Evolutionary conservation across 2,888 invertebrate genomes (phyloP).

Genomic region (Tupiocoris notatus): DNA sequence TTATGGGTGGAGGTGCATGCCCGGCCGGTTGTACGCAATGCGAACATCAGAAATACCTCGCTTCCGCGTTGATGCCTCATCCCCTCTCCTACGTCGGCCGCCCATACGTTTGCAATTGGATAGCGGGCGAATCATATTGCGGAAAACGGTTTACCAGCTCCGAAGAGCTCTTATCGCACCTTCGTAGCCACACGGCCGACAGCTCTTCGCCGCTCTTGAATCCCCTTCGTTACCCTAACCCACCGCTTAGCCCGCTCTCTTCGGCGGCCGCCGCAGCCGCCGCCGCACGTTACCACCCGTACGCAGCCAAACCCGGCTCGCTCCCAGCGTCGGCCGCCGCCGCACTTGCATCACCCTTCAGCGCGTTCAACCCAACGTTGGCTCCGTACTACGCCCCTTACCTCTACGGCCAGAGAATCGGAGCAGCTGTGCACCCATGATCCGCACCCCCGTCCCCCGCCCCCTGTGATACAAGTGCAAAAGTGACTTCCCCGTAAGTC

Average conservation of each 20-base stretch:
- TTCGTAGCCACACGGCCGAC: conserved; percentile 81
- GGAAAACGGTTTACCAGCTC: conserved; percentile 90
- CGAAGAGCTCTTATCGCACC: conserved; percentile 88
- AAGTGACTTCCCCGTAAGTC: conserved; percentile 38
- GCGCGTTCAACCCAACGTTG: conserved; percentile 64
- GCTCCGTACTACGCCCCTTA: conserved; percentile 87
- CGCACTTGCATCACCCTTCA: conserved; percentile 63
- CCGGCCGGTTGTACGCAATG: conserved; percentile 89
- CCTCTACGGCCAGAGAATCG: conserved; percentile 79
- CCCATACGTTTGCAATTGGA: conserved; percentile 94
- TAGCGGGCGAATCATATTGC: conserved; percentile 85
- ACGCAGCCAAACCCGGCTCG: conserved; percentile 77
- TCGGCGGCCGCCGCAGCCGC: conserved; percentile 56
- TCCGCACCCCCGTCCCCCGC: conserved; percentile 33
- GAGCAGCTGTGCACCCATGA: conserved; percentile 59
- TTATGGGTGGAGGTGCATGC: conserved; percentile 65
- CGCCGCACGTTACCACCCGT: conserved; percentile 83
- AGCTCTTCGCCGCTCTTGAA: conserved; percentile 57
- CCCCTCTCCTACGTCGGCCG: conserved; percentile 69
- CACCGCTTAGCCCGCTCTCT: conserved; percentile 67
- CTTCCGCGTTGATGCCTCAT: conserved; percentile 64
- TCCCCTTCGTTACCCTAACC: conserved; percentile 82
- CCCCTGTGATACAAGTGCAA: conserved; percentile 43
- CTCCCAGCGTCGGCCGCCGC: conserved; percentile 55
- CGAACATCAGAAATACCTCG: conserved; percentile 84